phyloP scores from a whole-genome alignment of 2,888 invertebrate species.

The Lamellibrachia columna region DNA sequence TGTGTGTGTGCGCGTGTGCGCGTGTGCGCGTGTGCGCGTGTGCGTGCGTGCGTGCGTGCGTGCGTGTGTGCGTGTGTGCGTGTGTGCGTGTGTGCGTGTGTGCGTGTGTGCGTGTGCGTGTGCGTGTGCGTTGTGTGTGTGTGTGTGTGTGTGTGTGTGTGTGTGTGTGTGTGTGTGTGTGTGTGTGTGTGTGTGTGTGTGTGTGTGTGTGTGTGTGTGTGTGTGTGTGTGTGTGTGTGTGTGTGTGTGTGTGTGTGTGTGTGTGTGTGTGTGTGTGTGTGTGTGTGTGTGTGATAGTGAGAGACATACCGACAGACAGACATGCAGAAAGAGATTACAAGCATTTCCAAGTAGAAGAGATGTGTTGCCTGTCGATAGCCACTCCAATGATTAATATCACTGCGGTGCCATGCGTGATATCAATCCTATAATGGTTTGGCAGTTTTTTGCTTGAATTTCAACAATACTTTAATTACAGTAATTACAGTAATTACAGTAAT shows the following conservation, averaged over 20 bases:
- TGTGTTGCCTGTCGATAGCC: neutral
- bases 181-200: too few relatives aligned
- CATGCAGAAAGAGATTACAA: neutral
- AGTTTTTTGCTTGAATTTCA: neutral
- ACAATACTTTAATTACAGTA: neutral
- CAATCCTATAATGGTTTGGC: slow-evolving; percentile 3
- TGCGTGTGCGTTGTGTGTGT: neutral
- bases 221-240: neutral
- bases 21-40: too few relatives aligned
- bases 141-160: neutral
- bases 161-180: too few relatives aligned
- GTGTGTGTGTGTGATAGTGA: neutral
- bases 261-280: neutral
- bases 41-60: neutral
- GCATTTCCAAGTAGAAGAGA: neutral
- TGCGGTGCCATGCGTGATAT: neutral
- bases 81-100: neutral
- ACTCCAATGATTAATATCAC: neutral
- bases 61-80: neutral
- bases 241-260: neutral
- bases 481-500: neutral
- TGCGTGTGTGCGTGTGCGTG: neutral
- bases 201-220: neutral
- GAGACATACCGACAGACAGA: too few relatives aligned
- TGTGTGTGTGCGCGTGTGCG: neutral